Base-by-base conservation (phyloP, 2,113 vertebrate genomes). In the Rhynchopsitta pachyrhyncha region DNA sequence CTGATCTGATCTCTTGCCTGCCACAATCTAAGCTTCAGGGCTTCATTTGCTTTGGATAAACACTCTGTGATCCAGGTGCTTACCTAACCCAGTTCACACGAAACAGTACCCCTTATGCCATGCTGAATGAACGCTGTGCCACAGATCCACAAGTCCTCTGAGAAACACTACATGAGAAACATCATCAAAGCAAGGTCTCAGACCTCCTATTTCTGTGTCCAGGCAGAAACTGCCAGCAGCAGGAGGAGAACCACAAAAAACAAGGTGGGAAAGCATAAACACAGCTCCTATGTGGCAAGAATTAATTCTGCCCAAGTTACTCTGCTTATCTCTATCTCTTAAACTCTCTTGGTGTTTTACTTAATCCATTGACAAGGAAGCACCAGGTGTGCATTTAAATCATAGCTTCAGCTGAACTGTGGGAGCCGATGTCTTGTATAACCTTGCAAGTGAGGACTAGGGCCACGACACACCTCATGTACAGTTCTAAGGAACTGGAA, bases 71-170 rank as follows among this genome's bases (percentile, higher is more conserved):
- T 66, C n/a, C 64, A 77, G 10, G 27, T 33, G 62, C 33, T 76
- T 91, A 50, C 22, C 35, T 35, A 87, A 76, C 6, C 6, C 29
- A 22, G 27, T 67, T 92, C 67, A 67, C 57, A 52, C 0, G 2
- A 29, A 89, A 60, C 13, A 59, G 23, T 55, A 35, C 6, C 9
- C 7, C 5, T 41, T 44, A 55, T 13, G 29, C 41, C 8, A 3
- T 0, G 2, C 9, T 37, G 77, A 77, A 71, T 10, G 33, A 77
- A n/a, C 1, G 0, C 3, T 5, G 7, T 11, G 17, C 7, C 47
- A 39, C 46, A 53, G 31, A 50, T 15, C 33, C 24, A 27, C 7
- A 35, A 1, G 1, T 50, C 31, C 53, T 50, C 39, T 17, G 14
- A 14, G 22, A 35, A 59, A 59, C 57, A 59, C 3, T 0, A 1